Evolutionary conservation across 2,113 vertebrate genomes (phyloP).

Genomic region (Desmodus rotundus): DNA sequence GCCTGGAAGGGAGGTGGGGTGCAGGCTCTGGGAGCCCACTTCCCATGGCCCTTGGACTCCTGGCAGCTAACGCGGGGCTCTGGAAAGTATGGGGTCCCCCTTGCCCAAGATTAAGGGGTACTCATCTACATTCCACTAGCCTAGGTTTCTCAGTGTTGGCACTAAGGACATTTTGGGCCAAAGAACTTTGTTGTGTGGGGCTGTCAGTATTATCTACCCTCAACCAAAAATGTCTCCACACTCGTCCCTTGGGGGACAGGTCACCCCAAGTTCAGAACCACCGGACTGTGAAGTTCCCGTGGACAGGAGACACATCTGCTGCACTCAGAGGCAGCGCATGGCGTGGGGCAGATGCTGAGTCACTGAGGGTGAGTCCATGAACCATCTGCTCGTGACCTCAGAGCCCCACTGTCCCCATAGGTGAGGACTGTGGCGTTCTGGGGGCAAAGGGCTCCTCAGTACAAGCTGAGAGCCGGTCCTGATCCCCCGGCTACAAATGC

Average conservation of each 20-base stretch:
- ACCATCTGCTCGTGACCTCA: not conserved
- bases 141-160: not conserved
- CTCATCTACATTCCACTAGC: not conserved
- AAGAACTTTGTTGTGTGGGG: not conserved
- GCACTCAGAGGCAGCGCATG: not conserved
- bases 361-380: not conserved
- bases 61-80: not conserved
- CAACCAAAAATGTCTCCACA: not conserved
- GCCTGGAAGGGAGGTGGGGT: fast-evolving
- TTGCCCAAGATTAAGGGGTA: not conserved
- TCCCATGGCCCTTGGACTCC: not conserved
- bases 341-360: not conserved
- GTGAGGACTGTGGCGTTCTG: not conserved
- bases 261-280: not conserved
- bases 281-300: not conserved
- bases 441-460: not conserved
- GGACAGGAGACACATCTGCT: not conserved
- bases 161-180: not conserved
- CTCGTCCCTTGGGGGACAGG: not conserved
- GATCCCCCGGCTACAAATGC: not conserved
- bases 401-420: not conserved
- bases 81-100: not conserved
- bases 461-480: not conserved
- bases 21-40: not conserved
- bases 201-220: not conserved